Evolutionary conservation across 2,888 invertebrate species (phyloP).

Genomic region (Deilephila elpenor): DNA sequence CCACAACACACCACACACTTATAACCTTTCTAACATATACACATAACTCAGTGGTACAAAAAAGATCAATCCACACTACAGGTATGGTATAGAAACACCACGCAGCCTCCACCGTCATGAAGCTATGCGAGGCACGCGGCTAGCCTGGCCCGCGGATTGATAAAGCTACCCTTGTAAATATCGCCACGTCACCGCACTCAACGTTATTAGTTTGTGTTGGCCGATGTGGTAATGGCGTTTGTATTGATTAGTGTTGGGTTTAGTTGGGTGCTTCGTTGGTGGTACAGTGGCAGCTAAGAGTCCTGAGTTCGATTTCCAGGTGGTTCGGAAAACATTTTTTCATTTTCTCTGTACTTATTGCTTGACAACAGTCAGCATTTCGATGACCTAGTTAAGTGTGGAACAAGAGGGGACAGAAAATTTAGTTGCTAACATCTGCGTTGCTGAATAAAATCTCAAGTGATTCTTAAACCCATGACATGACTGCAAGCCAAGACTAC

Average conservation of each 20-base stretch:
- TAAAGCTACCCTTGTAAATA: constrained; percentile 57
- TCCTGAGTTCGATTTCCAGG: too few relatives aligned
- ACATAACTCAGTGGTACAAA: not conserved
- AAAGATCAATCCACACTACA: not conserved
- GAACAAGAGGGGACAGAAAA: too few relatives aligned
- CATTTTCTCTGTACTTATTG: too few relatives aligned
- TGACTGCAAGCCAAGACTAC: too few relatives aligned
- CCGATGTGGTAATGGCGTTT: not conserved
- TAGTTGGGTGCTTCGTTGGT: not conserved
- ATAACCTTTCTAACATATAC: too few relatives aligned
- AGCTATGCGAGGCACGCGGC: constrained; percentile 47
- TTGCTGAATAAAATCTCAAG: too few relatives aligned
- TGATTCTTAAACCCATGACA: too few relatives aligned
- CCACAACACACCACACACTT: not conserved
- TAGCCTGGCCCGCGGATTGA: constrained; percentile 51
- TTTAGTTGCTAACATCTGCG: too few relatives aligned
- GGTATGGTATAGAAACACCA: not conserved
- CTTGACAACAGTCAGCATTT: too few relatives aligned
- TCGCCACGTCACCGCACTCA: constrained; percentile 49
- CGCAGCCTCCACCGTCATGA: constrained; percentile 39
- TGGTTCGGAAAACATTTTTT: too few relatives aligned
- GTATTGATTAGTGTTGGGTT: constrained; percentile 2
- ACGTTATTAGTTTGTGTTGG: constrained; percentile 33
- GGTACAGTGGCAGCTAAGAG: too few relatives aligned
- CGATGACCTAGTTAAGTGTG: too few relatives aligned